These are phyloP conservation scores for Lasioglossum morio DNA, from an alignment of 2,888 invertebrate genomes.

Conservation along the genomic window DNA sequence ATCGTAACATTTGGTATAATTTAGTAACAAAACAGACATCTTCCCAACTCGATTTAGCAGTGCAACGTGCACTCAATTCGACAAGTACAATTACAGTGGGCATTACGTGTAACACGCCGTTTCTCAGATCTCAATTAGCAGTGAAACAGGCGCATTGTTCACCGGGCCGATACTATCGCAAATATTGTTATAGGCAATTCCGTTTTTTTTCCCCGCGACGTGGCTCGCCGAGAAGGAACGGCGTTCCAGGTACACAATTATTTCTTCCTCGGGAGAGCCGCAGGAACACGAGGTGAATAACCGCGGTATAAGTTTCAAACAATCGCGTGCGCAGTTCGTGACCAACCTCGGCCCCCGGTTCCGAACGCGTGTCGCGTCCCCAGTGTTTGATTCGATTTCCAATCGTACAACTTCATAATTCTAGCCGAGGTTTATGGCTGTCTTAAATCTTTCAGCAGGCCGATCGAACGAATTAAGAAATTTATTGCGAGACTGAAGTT, in stretches of 20 bases:
- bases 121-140: constrained; percentile 41
- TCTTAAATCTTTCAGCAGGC: constrained; percentile 4
- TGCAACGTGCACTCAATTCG: background rate
- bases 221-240: constrained; percentile 46
- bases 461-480: constrained; percentile 22
- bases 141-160: constrained; percentile 43
- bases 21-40: background rate
- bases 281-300: constrained; percentile 48
- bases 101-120: constrained; percentile 37
- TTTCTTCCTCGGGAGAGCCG: constrained; percentile 50
- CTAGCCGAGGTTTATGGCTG: constrained; percentile 14
- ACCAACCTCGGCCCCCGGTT: constrained; percentile 27
- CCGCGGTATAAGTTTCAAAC: constrained; percentile 47
- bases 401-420: constrained; percentile 45
- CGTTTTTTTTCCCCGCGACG: constrained; percentile 32
- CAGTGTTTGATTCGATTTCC: constrained; percentile 46
- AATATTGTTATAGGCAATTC: constrained; percentile 64
- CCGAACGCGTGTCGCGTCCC: constrained; percentile 40
- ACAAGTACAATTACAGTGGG: constrained; percentile 22
- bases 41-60: too few species aligned
- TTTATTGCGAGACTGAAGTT: background rate
- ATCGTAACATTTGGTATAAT: background rate
- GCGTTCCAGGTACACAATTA: constrained; percentile 66
- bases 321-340: constrained; percentile 59
- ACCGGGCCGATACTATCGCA: constrained; percentile 57